Conservation (phyloP, 1,140 invertebrate species). For the Acarapis woodi region DNA sequence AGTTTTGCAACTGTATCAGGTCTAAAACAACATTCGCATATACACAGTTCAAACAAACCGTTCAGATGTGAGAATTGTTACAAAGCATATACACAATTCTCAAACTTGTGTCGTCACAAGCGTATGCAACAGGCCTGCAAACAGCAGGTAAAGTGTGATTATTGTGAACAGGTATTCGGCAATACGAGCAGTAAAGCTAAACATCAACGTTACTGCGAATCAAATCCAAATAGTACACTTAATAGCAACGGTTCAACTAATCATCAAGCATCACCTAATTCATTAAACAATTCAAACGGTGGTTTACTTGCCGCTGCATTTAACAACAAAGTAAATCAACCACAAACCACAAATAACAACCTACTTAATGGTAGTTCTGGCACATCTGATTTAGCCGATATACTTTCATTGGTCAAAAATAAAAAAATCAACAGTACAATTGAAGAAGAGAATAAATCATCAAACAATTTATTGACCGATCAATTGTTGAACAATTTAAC, state of each 20-base stretch:
- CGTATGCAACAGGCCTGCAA: conserved; percentile 76
- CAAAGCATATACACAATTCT: conserved; percentile 96
- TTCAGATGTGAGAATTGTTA: conserved; percentile 59
- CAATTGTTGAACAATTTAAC: too few species aligned
- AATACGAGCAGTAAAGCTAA: conserved; percentile 40
- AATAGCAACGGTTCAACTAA: not conserved
- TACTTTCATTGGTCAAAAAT: too few species aligned
- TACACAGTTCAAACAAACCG: conserved; percentile 91
- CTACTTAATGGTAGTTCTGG: too few species aligned
- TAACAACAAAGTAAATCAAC: not conserved
- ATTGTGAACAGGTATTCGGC: conserved; percentile 67
- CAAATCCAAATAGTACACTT: too few species aligned
- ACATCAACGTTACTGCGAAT: conserved; percentile 23
- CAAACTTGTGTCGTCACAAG: conserved; percentile 93
- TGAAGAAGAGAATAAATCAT: too few species aligned
- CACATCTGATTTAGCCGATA: too few species aligned
- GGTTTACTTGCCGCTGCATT: too few species aligned
- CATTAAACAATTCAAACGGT: too few species aligned
- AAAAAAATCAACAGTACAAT: too few species aligned
- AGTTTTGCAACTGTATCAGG: conserved; percentile 90
- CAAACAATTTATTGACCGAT: too few species aligned
- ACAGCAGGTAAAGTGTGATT: conserved; percentile 58
- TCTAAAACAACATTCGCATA: conserved; percentile 95
- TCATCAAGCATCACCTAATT: not conserved
- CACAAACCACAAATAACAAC: not conserved